Evolutionary conservation across 2,888 invertebrate species (phyloP), one percentile per base, ranked within the genome.

Genomic region (Cephus spinipes): DNA sequence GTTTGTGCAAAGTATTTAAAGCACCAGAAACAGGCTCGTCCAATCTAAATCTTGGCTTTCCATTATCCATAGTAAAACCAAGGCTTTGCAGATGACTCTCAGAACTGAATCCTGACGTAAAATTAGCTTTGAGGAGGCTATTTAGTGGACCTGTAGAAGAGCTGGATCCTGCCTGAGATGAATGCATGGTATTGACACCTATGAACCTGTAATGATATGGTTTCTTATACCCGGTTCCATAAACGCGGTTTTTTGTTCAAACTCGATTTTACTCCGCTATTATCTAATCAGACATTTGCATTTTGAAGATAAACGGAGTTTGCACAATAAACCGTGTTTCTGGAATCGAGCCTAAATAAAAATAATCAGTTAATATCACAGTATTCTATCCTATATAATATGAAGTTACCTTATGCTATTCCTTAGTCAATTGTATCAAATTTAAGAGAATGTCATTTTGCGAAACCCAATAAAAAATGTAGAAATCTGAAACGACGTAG

Each of bases 21-120:
- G 80, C 81, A 11, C 80, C 82, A 1, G 83, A 79, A 6, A 84
- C 87, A 68, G 87, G 83, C 73, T 87, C 85, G 23, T 88, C 86
- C 3, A 88, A 71, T 79, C 83, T 83, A 71, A 88, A 89, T 76
- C 83, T 84, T 1, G 88, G 87, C 40, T 84, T 84, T 4, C 82
- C 86, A 77, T 85, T 85, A 33, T 83, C 81, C n/a, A 85, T 73
- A 4, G 78, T 79, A 36, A 88, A 81, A 9, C 86, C 87, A 68
- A 88, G 82, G 76, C 85, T 88, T 33, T 87, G 84, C 15, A 88
- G 79, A 76, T 84, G 83, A 75, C 73, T 81, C 75, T 87, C 83
- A 12, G 71, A 32, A 32, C 11, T 71, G 6, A 71, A 33, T 1
- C 12, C 71, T 33, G 71, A 31, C 31, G 23, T 71, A 15, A 31